A percentile compares a stretch with the other conserved stretches of the same genome.
phyloP scores from a whole-genome alignment of 1,140 invertebrate species.

The Caenorhabditis tropicalis region DNA sequence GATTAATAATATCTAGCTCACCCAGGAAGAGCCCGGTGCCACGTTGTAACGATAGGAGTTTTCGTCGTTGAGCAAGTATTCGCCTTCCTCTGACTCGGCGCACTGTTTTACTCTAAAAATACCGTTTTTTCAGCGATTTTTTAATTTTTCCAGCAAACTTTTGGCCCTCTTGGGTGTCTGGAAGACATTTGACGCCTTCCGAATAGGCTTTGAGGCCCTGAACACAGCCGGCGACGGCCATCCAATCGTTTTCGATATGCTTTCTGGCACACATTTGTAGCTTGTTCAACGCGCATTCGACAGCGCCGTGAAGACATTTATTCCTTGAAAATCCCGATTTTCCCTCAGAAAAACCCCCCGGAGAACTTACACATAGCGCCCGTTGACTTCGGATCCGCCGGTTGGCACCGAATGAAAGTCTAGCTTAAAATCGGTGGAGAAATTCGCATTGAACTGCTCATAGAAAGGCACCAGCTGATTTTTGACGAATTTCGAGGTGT shows the following conservation, averaged over 20 bases:
- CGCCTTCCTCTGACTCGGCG: not conserved
- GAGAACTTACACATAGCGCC: not conserved
- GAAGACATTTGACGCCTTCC: not conserved
- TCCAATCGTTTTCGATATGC: not conserved
- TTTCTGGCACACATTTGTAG: slow-evolving; percentile 22
- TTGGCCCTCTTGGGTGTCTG: not conserved
- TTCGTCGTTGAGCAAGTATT: slow-evolving; percentile 2
- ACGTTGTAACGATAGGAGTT: slow-evolving; percentile 22
- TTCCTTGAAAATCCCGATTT: not conserved
- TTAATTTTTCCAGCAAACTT: not conserved
- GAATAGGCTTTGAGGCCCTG: not conserved
- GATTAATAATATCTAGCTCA: too few species aligned
- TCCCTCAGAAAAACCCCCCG: not conserved
- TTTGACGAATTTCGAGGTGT: not conserved
- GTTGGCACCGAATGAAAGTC: slow-evolving; percentile 21
- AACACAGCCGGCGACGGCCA: not conserved
- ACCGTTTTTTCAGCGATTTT: not conserved
- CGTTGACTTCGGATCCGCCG: not conserved
- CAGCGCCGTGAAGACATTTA: not conserved
- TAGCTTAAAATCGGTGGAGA: not conserved
- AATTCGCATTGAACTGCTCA: not conserved
- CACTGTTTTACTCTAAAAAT: not conserved
- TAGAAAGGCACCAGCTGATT: slow-evolving; percentile 14
- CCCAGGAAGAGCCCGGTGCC: not conserved
- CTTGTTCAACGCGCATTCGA: not conserved